phyloP scores from a whole-genome alignment of 2,888 invertebrate genomes.

The Syrista parreyssii region DNA sequence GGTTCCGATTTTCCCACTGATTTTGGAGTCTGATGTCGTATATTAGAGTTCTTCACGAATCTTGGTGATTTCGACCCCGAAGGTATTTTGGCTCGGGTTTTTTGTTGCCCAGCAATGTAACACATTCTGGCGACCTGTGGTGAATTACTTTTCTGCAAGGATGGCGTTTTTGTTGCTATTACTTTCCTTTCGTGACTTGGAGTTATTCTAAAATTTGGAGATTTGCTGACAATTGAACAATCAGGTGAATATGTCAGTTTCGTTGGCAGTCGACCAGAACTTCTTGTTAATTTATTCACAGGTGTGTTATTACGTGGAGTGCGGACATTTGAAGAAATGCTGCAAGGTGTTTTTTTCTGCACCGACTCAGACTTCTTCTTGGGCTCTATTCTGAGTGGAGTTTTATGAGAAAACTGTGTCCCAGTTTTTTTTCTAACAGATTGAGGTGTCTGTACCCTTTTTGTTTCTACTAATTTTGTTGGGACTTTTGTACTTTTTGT shows the following conservation, averaged over 20 bases:
- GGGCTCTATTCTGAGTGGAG: neutral
- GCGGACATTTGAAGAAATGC: neutral
- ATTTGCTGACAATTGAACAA: constrained; percentile 52
- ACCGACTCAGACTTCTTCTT: neutral
- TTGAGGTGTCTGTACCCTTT: neutral
- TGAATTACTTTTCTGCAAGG: neutral
- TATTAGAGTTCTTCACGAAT: neutral
- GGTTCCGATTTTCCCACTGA: neutral
- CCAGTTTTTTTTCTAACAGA: neutral
- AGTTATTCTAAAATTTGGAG: constrained; percentile 47
- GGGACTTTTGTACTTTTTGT: neutral
- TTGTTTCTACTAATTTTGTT: neutral
- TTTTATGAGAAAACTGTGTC: neutral
- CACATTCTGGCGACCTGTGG: neutral
- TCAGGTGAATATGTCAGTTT: constrained; percentile 22
- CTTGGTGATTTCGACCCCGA: neutral
- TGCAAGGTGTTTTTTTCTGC: neutral
- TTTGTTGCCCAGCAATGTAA: neutral
- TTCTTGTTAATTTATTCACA: neutral
- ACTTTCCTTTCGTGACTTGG: neutral
- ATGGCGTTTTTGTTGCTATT: neutral
- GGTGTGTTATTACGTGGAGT: neutral
- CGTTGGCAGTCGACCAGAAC: neutral
- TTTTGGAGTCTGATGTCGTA: neutral
- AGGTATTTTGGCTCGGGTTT: neutral